These are phyloP conservation scores for Thalassoma bifasciatum DNA, from an alignment of 2,113 vertebrate species.

Conservation along the genomic window DNA sequence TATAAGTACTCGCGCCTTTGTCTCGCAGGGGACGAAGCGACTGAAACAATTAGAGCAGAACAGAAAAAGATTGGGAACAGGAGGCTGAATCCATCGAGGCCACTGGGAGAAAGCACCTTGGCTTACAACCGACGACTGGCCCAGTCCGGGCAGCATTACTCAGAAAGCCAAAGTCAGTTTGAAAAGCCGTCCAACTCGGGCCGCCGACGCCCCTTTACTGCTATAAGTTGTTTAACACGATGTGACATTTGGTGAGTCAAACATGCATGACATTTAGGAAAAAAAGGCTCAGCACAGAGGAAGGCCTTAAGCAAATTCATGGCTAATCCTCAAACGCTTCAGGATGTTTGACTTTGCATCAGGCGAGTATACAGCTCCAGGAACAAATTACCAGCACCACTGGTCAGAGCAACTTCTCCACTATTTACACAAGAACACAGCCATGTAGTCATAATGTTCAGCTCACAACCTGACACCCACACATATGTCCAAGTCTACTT, in stretches of 20 bases:
- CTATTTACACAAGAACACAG: constrained; percentile 22
- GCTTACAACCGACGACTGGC: constrained; percentile 42
- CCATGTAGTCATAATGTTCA: constrained; percentile 22
- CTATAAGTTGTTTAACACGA: constrained; percentile 6
- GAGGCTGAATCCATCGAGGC: constrained; percentile 46
- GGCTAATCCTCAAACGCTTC: constrained; percentile 20
- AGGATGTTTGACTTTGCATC: constrained; percentile 41
- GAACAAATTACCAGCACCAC: constrained; percentile 15
- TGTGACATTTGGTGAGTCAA: constrained; percentile 30
- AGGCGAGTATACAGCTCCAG: neutral
- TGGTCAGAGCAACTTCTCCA: constrained; percentile 5
- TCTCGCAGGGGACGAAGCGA: constrained; percentile 52
- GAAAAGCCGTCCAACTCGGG: constrained; percentile 1
- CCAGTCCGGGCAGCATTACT: constrained; percentile 29
- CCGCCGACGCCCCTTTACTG: neutral
- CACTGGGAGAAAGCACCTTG: constrained; percentile 57
- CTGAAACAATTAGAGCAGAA: constrained; percentile 82
- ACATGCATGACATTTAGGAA: constrained; percentile 9
- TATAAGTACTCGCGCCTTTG: constrained; percentile 52
- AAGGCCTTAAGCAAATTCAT: constrained; percentile 40
- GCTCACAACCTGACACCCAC: constrained; percentile 2
- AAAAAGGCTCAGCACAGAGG: constrained; percentile 5
- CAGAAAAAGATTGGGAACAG: constrained; percentile 69
- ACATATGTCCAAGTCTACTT: neutral
- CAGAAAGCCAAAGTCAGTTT: constrained; percentile 21